A percentile compares a stretch with the other conserved stretches of the same genome.
These are phyloP conservation scores for Blastobasis lacticolella DNA, from an alignment of 2,888 invertebrate species.

Conservation along the genomic window DNA sequence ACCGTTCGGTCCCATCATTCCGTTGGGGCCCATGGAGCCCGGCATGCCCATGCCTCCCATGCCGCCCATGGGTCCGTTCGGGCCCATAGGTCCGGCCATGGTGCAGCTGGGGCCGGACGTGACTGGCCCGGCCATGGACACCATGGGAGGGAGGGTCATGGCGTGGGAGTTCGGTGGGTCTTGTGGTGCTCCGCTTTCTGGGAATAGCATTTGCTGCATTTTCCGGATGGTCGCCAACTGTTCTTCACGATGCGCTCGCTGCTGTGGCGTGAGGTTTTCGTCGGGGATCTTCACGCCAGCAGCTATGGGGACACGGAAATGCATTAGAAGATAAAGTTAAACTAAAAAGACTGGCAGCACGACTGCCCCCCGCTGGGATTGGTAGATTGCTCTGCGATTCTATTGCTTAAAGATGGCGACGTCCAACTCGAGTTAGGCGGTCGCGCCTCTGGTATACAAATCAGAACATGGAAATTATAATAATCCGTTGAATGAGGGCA, in stretches of 20 bases:
- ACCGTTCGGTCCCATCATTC: constrained; percentile 52
- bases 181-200: constrained; percentile 76
- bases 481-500: too few relatives aligned
- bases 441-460: too few relatives aligned
- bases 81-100: constrained; percentile 61
- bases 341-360: too few relatives aligned
- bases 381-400: too few relatives aligned
- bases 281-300: constrained; percentile 92
- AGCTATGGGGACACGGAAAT: too few relatives aligned
- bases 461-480: too few relatives aligned
- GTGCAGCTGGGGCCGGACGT: constrained; percentile 65
- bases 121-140: constrained; percentile 62
- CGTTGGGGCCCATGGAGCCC: constrained; percentile 44
- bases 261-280: constrained; percentile 96
- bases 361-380: too few relatives aligned
- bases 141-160: constrained; percentile 64
- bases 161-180: constrained; percentile 58
- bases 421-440: too few relatives aligned
- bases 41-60: constrained; percentile 55
- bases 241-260: constrained; percentile 94
- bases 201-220: constrained; percentile 94
- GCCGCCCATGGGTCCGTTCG: constrained; percentile 44
- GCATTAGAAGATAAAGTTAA: too few relatives aligned
- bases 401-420: too few relatives aligned
- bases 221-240: constrained; percentile 92